Evolutionary conservation across 2,113 vertebrate species (phyloP).

Genomic region (Sinocyclocheilus anophthalmus): DNA sequence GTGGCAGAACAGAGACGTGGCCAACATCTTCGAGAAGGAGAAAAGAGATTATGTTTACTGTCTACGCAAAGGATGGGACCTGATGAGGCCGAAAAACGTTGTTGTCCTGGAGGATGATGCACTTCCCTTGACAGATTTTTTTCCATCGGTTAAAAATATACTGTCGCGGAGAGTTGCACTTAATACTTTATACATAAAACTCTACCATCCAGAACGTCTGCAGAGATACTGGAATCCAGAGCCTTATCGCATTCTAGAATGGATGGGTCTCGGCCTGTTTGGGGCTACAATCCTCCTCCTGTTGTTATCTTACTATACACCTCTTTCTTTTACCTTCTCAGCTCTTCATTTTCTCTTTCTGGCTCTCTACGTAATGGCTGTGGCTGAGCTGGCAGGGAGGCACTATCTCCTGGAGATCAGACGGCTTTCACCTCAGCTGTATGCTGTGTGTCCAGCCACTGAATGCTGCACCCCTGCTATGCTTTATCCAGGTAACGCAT

Average conservation of each 20-base stretch:
- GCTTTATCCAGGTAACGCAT: conserved; percentile 85
- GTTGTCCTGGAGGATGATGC: conserved; percentile 92
- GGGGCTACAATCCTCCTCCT: conserved; percentile 74
- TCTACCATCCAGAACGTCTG: conserved; percentile 93
- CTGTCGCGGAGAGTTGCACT: conserved; percentile 77
- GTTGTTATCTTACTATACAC: conserved; percentile 43
- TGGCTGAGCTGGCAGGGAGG: conserved; percentile 84
- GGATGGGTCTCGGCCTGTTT: conserved; percentile 87
- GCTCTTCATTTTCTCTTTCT: conserved; percentile 71
- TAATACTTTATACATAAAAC: conserved; percentile 88
- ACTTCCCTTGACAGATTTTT: conserved; percentile 83
- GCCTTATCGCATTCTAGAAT: conserved; percentile 90
- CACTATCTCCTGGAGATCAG: conserved; percentile 91
- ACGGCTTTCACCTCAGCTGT: conserved; percentile 83
- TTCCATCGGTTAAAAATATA: conserved; percentile 81
- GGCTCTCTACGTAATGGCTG: conserved; percentile 83
- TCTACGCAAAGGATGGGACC: conserved; percentile 78
- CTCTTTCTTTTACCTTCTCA: conserved; percentile 47
- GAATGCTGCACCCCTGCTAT: conserved; percentile 96
- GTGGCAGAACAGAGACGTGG: background rate
- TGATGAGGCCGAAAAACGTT: conserved; percentile 76
- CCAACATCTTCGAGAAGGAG: conserved; percentile 89
- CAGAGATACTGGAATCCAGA: conserved; percentile 93
- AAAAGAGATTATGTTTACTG: conserved; percentile 92
- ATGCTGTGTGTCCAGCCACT: conserved; percentile 84